A percentile compares a stretch with the other conserved stretches of the same genome.
phyloP scores from a whole-genome alignment of 64 coral and sea anemone species.

The Pachyseris speciosa region DNA sequence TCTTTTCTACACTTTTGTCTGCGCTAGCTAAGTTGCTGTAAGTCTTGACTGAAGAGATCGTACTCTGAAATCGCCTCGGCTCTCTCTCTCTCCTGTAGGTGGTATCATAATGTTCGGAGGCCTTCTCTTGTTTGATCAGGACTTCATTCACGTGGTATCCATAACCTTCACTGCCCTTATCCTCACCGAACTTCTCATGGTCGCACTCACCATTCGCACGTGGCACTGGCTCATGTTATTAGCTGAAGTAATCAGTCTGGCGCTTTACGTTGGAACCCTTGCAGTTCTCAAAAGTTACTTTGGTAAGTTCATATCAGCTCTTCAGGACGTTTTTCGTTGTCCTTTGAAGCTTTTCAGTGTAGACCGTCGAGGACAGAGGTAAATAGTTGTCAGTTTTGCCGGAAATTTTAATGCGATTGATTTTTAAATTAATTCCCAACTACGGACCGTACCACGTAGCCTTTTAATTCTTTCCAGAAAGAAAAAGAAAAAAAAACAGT shows the following conservation, averaged over 20 bases:
- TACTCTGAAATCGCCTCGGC: too few species aligned
- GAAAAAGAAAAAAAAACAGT: too few species aligned
- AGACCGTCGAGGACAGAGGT: too few species aligned
- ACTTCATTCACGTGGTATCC: constrained; percentile 96
- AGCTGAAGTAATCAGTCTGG: constrained; percentile 87
- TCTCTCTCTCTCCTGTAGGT: constrained; percentile 11
- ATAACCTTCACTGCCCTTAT: constrained; percentile 96
- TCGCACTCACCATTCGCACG: constrained; percentile 92
- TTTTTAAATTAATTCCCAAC: too few species aligned
- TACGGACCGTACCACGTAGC: too few species aligned
- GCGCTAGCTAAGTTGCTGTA: too few species aligned
- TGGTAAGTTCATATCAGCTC: constrained; percentile 67
- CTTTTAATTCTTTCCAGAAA: too few species aligned
- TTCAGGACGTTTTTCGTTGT: not conserved
- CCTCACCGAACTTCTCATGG: constrained; percentile 95
- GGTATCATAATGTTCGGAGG: constrained; percentile 99
- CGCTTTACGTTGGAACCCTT: constrained; percentile 84
- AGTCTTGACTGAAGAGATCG: too few species aligned
- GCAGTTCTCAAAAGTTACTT: constrained; percentile 83
- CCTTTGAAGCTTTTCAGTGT: too few species aligned
- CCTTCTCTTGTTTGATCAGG: constrained; percentile 86
- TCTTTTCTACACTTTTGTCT: too few species aligned
- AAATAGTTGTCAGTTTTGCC: too few species aligned
- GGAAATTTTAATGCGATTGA: too few species aligned
- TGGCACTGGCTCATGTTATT: constrained; percentile 99